Conservation (phyloP, 2,888 invertebrate genomes). For the Chymomyza caudatula region DNA sequence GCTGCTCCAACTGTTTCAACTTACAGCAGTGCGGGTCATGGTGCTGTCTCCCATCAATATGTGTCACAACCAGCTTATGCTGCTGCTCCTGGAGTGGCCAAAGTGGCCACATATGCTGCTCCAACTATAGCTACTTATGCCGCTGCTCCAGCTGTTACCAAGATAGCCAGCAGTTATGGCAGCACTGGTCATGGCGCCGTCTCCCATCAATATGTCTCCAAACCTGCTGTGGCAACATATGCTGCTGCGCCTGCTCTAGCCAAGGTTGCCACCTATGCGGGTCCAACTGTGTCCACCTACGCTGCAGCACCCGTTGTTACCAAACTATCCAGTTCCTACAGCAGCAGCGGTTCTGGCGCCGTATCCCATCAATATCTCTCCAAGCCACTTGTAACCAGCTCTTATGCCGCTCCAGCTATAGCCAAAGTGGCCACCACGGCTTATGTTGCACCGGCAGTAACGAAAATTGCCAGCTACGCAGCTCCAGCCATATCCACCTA, state of each 20-base stretch:
- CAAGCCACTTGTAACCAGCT: slow-evolving; percentile 50
- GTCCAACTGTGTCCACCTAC: slow-evolving; percentile 15
- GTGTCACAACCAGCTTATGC: slow-evolving; percentile 57
- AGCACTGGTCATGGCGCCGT: slow-evolving; percentile 46
- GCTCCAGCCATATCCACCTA: slow-evolving; percentile 44
- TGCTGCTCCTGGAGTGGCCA: slow-evolving; percentile 39
- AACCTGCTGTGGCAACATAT: slow-evolving; percentile 15
- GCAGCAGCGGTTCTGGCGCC: slow-evolving; percentile 35
- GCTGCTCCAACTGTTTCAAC: slow-evolving; percentile 25
- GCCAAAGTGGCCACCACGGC: slow-evolving; percentile 15
- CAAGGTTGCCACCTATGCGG: slow-evolving; percentile 27
- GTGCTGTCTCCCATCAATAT: slow-evolving; percentile 26
- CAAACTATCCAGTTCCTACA: slow-evolving; percentile 25
- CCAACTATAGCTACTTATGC: slow-evolving; percentile 44
- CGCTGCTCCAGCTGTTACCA: slow-evolving; percentile 41
- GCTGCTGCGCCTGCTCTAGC: slow-evolving; percentile 19
- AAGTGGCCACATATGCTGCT: slow-evolving; percentile 55
- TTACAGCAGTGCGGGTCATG: slow-evolving; percentile 1
- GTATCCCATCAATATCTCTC: slow-evolving; percentile 56
- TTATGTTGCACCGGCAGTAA: slow-evolving; percentile 26
- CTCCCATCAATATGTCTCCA: slow-evolving; percentile 61
- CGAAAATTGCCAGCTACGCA: slow-evolving; percentile 43
- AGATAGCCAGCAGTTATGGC: slow-evolving; percentile 50
- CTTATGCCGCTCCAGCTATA: slow-evolving; percentile 42
- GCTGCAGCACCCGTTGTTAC: slow-evolving; percentile 30